Percentiles rank a stretch among this genome's conserved stretches.
Conservation (phyloP, 2,113 vertebrate species). For the Plotosus lineatus region DNA sequence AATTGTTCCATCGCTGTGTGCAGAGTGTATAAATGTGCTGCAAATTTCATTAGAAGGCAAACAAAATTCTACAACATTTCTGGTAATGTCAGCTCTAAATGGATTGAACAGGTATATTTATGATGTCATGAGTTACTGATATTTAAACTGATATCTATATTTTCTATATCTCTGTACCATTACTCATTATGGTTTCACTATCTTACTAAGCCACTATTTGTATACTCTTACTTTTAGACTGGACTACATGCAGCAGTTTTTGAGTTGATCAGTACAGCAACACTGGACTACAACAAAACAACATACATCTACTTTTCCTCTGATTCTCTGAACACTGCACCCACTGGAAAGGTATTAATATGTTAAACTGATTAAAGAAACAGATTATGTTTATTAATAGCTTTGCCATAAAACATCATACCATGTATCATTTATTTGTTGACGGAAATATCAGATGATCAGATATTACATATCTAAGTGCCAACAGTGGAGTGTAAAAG, state of each 20-base stretch:
- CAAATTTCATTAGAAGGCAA: conserved; percentile 56
- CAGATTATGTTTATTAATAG: too few relatives aligned
- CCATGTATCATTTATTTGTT: too few relatives aligned
- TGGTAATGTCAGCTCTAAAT: conserved; percentile 74
- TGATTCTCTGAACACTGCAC: conserved; percentile 55
- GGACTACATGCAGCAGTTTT: conserved; percentile 53
- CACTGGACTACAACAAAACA: conserved; percentile 67
- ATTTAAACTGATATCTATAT: neutral
- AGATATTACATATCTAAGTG: too few relatives aligned
- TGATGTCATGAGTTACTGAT: neutral
- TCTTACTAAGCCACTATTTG: too few relatives aligned
- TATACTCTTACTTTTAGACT: conserved; percentile 53
- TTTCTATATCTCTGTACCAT: neutral
- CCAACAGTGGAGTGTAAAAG: too few relatives aligned
- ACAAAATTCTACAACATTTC: conserved; percentile 64
- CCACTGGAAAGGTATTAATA: conserved; percentile 71
- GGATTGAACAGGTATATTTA: conserved; percentile 74
- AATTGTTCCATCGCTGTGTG: conserved; percentile 75
- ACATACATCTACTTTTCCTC: conserved; percentile 69
- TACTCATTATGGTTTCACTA: too few relatives aligned
- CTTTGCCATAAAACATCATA: too few relatives aligned
- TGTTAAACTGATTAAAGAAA: neutral
- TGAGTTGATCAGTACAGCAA: conserved; percentile 66
- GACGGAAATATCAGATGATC: too few relatives aligned
- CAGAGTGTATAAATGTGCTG: conserved; percentile 64